Evolutionary conservation across 2,113 vertebrate genomes (phyloP).

Genomic region (Microcebus tavaratra): DNA sequence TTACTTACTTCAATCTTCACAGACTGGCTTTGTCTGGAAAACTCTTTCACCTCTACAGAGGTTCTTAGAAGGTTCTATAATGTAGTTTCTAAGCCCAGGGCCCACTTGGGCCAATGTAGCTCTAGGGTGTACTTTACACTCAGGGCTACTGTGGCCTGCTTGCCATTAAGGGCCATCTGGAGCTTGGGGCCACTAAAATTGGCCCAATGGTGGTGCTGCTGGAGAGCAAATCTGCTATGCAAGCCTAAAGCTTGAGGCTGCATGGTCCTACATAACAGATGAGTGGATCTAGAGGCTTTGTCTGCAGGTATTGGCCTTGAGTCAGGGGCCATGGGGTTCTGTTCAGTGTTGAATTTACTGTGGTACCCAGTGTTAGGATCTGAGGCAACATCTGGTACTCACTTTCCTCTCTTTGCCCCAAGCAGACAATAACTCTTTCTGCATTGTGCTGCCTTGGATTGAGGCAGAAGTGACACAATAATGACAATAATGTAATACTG

Average conservation of each 20-base stretch:
- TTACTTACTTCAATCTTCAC: background rate
- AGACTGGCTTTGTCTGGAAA: background rate
- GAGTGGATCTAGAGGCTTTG: background rate
- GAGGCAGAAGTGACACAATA: background rate
- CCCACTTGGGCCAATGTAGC: background rate
- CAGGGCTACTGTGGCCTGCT: background rate
- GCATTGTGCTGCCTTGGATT: too few species aligned
- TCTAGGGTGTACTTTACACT: background rate
- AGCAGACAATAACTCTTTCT: background rate
- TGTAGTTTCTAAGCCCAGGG: background rate
- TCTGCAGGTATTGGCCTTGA: background rate
- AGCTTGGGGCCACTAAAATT: background rate
- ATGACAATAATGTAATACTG: background rate
- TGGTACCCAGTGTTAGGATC: background rate
- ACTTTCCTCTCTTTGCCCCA: background rate
- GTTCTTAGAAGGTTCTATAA: background rate
- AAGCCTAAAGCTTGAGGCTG: background rate
- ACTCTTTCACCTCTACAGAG: background rate
- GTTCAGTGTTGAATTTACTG: background rate
- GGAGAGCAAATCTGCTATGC: background rate
- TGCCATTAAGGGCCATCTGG: background rate
- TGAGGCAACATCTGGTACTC: background rate
- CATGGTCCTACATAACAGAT: background rate
- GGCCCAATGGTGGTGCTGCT: background rate
- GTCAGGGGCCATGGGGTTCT: background rate